phyloP scores from a whole-genome alignment of 1,140 invertebrate genomes.

The Pseudobourletiella spinata region DNA sequence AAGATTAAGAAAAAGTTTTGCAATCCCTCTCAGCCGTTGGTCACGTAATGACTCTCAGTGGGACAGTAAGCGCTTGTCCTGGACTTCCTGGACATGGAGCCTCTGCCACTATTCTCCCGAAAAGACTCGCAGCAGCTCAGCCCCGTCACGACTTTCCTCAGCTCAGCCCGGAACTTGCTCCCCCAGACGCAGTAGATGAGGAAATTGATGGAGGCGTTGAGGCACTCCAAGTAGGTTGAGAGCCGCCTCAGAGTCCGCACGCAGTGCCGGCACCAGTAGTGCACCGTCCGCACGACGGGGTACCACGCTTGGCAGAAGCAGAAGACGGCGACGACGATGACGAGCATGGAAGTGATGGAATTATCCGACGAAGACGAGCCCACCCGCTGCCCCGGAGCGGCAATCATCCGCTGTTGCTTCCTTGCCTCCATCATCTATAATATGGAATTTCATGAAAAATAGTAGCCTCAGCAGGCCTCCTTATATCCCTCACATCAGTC shows the following conservation, averaged over 20 bases:
- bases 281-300: neutral
- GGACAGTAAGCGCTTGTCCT: too few relatives aligned
- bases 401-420: neutral
- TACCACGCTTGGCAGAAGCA: neutral
- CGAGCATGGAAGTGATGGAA: neutral
- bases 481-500: too few relatives aligned
- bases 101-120: too few relatives aligned
- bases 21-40: too few relatives aligned
- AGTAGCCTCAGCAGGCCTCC: too few relatives aligned
- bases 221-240: neutral
- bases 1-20: too few relatives aligned
- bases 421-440: neutral
- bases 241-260: neutral
- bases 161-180: neutral
- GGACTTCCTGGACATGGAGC: too few relatives aligned
- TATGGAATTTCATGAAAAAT: too few relatives aligned
- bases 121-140: too few relatives aligned
- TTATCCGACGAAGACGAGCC: too few relatives aligned
- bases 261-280: neutral
- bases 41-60: too few relatives aligned
- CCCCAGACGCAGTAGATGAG: neutral
- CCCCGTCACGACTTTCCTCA: too few relatives aligned
- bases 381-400: neutral
- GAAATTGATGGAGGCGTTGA: conserved; percentile 1
- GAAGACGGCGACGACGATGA: neutral